Base-by-base conservation (phyloP, 53 echinoderm and acorn worm genomes). In the Pentamera pediparva region DNA sequence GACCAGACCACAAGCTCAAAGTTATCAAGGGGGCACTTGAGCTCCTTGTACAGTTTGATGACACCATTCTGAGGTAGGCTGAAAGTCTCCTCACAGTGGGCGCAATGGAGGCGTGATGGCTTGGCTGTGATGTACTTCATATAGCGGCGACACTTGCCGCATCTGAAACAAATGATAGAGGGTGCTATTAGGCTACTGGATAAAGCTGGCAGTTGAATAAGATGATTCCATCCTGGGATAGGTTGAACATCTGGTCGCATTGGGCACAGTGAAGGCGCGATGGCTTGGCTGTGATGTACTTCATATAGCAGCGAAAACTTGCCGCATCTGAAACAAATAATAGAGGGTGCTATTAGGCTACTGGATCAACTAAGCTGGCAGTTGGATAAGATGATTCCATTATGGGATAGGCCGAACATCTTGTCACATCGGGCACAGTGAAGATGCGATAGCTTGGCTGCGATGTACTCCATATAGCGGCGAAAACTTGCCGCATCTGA, bases 41-140 rank as follows among this genome's bases (percentile, higher is more conserved):
- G 87, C 75, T 94, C 95, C 69, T 94, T 94, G 82, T 94, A 94
- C 15, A 94, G 86, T 38, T 94, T 94, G 50, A 94, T 94, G 41
- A 67, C 48, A 1, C 95, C 95, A 62, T 94, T 94, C 74, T 87
- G 87, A 27, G 95, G 95, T 13, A 94, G 77, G 20, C 85, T 87
- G 79, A 90, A 94, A 0, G 95, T 90, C 65, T 90, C 90, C 43
- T 94, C 90, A 73, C 95, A 94, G 11, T 87, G 78, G 6, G 95
- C 90, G 57, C 95, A 94, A 47, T 94, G 95, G 0, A 94, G 82
- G 17, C 95, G 84, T 26, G 80, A 80, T 3, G 95, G 95, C 61
- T 94, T 94, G 65, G 95, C 95, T 1, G 82, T 64, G 62, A 94
- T 94, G 80, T 90, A 90, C 79, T 94, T 94, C 95, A 94, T 94